Evolutionary conservation across 2,888 invertebrate genomes (phyloP), one percentile per base, ranked within the genome.

Genomic region (Crocallis elinguaria): DNA sequence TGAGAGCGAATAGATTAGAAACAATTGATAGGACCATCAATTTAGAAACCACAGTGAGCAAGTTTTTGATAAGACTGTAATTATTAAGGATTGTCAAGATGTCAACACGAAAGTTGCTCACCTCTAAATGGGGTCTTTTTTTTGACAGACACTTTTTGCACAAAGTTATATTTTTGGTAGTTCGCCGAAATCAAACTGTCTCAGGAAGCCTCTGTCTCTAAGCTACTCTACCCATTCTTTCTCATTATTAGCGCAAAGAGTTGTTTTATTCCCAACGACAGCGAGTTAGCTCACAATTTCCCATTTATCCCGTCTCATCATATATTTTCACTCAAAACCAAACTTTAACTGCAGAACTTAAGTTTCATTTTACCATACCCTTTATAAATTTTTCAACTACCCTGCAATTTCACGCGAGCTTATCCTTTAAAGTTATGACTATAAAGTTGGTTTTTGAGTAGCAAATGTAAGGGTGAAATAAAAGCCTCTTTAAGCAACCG

Each of bases 161-260:
- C n/a, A n/a, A n/a, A n/a, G n/a, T n/a, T n/a, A n/a, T n/a, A n/a
- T n/a, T n/a, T n/a, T n/a, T n/a, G n/a, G n/a, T n/a, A n/a, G n/a
- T n/a, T n/a, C n/a, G n/a, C n/a, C n/a, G n/a, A n/a, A n/a, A n/a
- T n/a, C n/a, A n/a, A n/a, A 9, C 14, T 14, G 14, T 14, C 13
- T 13, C 2, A n/a, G 16, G 3, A 16, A 9, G 19, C 12, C 60
- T 63, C 69, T 77, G 65, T 66, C 19, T 23, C 8, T 2, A 21
- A 8, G 13, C 49, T 79, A 67, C 73, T 70, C 86, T 86, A 67
- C 59, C 52, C 66, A 63, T 71, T 79, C 84, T 82, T 80, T 77
- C 88, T 90, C 89, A 90, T 90, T 89, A 90, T 88, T 82, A 88
- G 82, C 82, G 85, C 85, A 81, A 87, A 86, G 89, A 86, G 89